These are phyloP conservation scores for Cebidichthys violaceus DNA, from an alignment of 2,113 vertebrate genomes.

Conservation along the genomic window DNA sequence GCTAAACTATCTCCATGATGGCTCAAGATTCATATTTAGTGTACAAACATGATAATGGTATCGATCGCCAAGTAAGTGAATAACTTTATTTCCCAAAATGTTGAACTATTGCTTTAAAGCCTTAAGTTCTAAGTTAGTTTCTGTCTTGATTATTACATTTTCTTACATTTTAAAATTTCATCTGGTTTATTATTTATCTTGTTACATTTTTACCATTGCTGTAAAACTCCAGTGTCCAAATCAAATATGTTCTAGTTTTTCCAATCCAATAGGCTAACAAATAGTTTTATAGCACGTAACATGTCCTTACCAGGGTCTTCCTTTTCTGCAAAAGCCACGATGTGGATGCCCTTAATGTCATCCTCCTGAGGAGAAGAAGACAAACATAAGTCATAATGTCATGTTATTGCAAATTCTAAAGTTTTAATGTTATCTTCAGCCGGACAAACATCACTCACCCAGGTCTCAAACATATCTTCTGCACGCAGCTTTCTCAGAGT, in stretches of 20 bases:
- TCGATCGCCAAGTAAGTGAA: not conserved
- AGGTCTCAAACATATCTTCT: conserved; percentile 97
- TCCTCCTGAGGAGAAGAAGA: conserved; percentile 86
- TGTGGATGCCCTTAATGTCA: conserved; percentile 94
- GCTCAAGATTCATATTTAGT: not conserved
- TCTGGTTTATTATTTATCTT: not conserved
- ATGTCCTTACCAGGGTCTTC: conserved; percentile 91
- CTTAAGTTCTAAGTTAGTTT: not conserved
- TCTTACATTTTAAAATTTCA: not conserved
- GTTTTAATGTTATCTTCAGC: not conserved
- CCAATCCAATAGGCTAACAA: not conserved
- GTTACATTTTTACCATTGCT: not conserved
- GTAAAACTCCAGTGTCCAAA: not conserved
- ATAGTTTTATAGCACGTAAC: not conserved
- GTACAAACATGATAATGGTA: not conserved
- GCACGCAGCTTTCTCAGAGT: conserved; percentile 95
- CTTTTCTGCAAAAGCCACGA: conserved; percentile 97
- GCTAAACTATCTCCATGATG: not conserved
- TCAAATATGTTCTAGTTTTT: not conserved
- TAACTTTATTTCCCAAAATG: not conserved
- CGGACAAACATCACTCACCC: conserved; percentile 85
- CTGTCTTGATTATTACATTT: not conserved
- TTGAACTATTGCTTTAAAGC: not conserved
- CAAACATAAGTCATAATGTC: not conserved
- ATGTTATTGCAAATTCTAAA: not conserved